Base-by-base conservation (phyloP, 2,113 vertebrate genomes). In the Rhinoderma darwinii region DNA sequence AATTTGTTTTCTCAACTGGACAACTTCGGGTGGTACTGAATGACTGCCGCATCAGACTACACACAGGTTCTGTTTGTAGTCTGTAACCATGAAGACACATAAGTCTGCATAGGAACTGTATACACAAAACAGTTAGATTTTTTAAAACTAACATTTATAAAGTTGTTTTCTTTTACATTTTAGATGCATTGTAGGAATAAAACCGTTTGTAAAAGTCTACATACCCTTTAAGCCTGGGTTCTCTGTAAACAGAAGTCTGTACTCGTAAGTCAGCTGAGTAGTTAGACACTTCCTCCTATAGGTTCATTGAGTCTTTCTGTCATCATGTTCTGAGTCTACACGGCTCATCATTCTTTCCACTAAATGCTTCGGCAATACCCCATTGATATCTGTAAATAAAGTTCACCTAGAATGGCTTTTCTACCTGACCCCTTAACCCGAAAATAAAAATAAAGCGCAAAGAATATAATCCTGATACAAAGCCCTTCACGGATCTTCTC, bases 361-460 rank as follows among this genome's bases (percentile, higher is more conserved):
- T 91, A 85, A 92, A 93, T 25, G 73, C 90, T 86, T 89, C 89
- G 41, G 84, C 90, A 30, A 88, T 86, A 0, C 90, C 90, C 89
- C 92, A 89, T 90, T 90, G 91, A 92, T 91, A 94, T 92, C 92
- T 91, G 92, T 93, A 94, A 95, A 95, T 95, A 95, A 92, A 95
- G 91, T 90, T 88, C 89, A 75, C 88, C 90, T 88, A 61, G 90
- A 90, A 91, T 82, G 90, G 91, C 90, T 93, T 92, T 92, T 90
- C 92, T 91, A 89, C 88, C 91, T 94, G 94, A 95, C 94, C 94
- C 93, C 92, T 92, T 95, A 91, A 93, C 93, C 94, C 91, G 90
- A 92, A 93, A 92, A 94, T 90, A 94, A 12, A 93, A 94, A 94
- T 94, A 93, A 92, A 93, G 92, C 91, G 90, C 88, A 63, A 89